Evolutionary conservation across 92 coral and sea anemone species (phyloP).

Genomic region (Epizoanthus rinbou): DNA sequence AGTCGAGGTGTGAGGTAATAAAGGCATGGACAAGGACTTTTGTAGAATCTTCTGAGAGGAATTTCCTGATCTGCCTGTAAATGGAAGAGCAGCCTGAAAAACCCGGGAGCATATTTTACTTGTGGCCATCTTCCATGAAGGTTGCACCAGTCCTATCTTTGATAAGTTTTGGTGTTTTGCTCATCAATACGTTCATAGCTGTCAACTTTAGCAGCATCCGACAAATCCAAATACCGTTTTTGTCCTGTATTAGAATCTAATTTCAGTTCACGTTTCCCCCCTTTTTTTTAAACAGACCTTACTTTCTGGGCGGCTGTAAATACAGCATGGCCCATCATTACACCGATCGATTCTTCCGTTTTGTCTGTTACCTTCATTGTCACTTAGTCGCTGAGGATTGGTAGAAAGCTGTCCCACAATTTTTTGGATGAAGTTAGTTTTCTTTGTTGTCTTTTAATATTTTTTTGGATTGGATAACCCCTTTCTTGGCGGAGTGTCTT

Average conservation of each 20-base stretch:
- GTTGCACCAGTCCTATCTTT: too few relatives aligned
- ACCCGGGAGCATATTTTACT: too few relatives aligned
- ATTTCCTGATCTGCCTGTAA: too few relatives aligned
- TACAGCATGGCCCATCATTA: conserved; percentile 4
- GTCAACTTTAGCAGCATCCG: neutral
- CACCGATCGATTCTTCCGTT: neutral
- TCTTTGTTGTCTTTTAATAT: neutral
- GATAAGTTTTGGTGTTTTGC: too few relatives aligned
- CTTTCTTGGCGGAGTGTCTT: too few relatives aligned
- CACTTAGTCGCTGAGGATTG: neutral
- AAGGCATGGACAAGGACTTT: too few relatives aligned
- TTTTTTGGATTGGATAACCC: too few relatives aligned
- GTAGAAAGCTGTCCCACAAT: neutral
- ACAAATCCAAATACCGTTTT: neutral
- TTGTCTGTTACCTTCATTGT: neutral
- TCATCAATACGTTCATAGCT: neutral
- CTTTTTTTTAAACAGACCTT: neutral
- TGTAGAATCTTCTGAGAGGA: too few relatives aligned
- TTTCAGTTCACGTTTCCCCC: neutral
- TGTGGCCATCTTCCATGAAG: too few relatives aligned
- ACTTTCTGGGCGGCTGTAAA: neutral
- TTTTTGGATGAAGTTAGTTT: neutral
- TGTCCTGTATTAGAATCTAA: too few relatives aligned
- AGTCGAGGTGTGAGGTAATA: too few relatives aligned
- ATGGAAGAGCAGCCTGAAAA: too few relatives aligned